Evolutionary conservation across 2,113 vertebrate genomes (phyloP), one percentile per base, ranked within the genome.

Genomic region (Hypomesus transpacificus): DNA sequence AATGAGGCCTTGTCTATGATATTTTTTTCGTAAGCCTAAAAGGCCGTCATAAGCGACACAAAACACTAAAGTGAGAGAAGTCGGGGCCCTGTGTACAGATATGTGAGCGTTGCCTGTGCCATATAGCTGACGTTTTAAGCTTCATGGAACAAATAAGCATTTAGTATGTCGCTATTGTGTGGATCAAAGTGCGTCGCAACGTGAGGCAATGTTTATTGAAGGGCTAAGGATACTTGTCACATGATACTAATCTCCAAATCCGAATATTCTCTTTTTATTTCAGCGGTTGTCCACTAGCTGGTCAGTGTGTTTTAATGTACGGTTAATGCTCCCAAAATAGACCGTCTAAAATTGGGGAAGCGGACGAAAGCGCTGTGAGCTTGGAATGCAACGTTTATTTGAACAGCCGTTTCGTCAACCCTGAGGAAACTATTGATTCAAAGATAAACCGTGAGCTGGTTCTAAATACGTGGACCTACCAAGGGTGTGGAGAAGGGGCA

Each of bases 41-140:
- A 75, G 71, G 79, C 78, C 78, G 77, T 52, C 84, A 80, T 87
- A 84, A 77, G 85, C 84, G 84, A 82, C 51, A 68, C 71, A 80
- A 81, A 66, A 62, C 73, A 28, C 51, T 68, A 61, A 46, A 61
- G 73, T 74, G 18, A 31, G 63, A 66, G 65, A 50, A 57, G 74
- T 76, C 57, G 80, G 76, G 88, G 85, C 89, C 88, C 88, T 83
- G 84, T 87, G 84, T 86, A 78, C 76, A 86, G 83, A 84, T 78
- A 86, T 85, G 82, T 79, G 80, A 82, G 70, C 21, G 4, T 66
- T 22, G 71, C 69, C 46, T 68, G 75, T 78, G 83, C 82, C 81
- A 80, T 83, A 84, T 69, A 77, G 81, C 80, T 74, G 78, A 80
- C 84, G 83, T 77, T 77, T 75, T 82, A 31, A 28, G 39, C 31